phyloP scores from a whole-genome alignment of 2,888 invertebrate species.

The Meiosimyza decipiens region DNA sequence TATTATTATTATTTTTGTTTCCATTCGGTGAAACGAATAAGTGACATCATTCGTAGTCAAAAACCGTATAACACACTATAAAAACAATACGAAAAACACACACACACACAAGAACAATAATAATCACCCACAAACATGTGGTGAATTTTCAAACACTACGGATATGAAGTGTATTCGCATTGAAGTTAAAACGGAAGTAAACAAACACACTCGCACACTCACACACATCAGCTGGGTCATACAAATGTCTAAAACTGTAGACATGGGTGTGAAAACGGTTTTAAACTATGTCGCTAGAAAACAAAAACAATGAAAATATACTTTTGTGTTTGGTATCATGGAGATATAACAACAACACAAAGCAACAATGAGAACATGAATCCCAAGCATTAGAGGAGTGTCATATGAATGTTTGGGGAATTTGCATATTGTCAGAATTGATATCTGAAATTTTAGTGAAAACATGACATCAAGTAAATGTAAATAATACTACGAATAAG shows the following conservation, averaged over 20 bases:
- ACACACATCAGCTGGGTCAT: not conserved
- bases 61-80: constrained; percentile 10
- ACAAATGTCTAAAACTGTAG: not conserved
- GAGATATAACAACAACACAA: not conserved
- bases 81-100: too few relatives aligned
- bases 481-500: not conserved
- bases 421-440: constrained; percentile 19
- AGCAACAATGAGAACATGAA: constrained; percentile 9
- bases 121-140: constrained; percentile 32
- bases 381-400: constrained; percentile 6
- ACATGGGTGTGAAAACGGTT: not conserved
- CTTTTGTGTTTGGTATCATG: not conserved
- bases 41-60: constrained; percentile 18
- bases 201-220: constrained; percentile 5
- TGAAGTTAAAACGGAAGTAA: constrained; percentile 9
- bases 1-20: too few relatives aligned
- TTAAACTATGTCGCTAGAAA: not conserved
- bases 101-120: constrained; percentile 16
- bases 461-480: not conserved
- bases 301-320: constrained; percentile 10
- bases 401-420: constrained; percentile 21
- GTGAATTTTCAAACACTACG: constrained; percentile 25
- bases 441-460: not conserved
- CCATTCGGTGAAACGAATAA: too few relatives aligned
- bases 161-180: too few relatives aligned